Evolutionary conservation across 2,797 vertebrate species (phyloP).

Genomic region (Paguma larvata): DNA sequence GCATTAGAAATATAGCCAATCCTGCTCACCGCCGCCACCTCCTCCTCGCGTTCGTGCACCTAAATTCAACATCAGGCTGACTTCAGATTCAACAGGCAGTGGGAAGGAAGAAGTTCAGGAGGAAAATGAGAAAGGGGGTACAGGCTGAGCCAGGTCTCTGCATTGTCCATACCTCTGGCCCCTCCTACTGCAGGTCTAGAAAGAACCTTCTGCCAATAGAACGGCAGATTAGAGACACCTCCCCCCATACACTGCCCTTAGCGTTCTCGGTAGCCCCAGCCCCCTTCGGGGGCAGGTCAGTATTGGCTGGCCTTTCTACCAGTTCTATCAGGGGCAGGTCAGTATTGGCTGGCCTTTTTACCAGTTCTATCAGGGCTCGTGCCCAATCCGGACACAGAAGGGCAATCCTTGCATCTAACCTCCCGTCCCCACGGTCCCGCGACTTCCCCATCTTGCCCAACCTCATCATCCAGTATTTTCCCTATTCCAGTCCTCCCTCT

Average conservation of each 20-base stretch:
- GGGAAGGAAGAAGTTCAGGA: not conserved
- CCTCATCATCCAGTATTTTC: not conserved
- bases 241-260: not conserved
- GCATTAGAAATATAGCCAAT: conserved; percentile 11
- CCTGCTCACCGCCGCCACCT: not conserved
- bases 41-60: not conserved
- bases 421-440: not conserved
- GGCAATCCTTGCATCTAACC: not conserved
- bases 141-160: not conserved
- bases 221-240: not conserved
- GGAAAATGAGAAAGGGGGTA: not conserved
- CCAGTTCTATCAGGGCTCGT: not conserved
- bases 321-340: not conserved
- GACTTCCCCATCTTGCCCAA: not conserved
- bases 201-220: not conserved
- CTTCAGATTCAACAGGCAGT: not conserved
- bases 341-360: not conserved
- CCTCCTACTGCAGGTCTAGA: not conserved
- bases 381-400: not conserved
- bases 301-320: not conserved
- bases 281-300: not conserved
- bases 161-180: not conserved
- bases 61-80: not conserved
- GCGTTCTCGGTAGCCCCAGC: not conserved
- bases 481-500: not conserved